Percentiles rank a stretch among this genome's conserved stretches.
These are phyloP conservation scores for Euwallacea similis DNA, from an alignment of 1,140 invertebrate genomes.

Conservation along the genomic window DNA sequence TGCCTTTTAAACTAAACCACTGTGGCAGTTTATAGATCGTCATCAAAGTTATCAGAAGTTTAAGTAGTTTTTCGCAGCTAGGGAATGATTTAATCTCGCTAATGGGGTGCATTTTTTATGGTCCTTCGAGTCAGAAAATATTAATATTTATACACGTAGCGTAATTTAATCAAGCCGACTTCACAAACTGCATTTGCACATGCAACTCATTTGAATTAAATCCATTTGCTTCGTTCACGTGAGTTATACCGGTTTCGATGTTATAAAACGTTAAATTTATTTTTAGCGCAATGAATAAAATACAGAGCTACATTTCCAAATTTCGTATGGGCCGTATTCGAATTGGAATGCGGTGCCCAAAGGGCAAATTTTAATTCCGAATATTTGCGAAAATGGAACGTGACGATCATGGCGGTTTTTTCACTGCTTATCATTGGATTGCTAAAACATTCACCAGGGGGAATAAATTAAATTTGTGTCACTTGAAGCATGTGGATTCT, in stretches of 20 bases:
- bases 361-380: constrained; percentile 25
- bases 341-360: constrained; percentile 18
- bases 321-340: constrained; percentile 14
- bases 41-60: constrained; percentile 33
- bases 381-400: constrained; percentile 12
- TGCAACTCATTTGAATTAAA: constrained; percentile 41
- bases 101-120: constrained; percentile 38
- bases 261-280: constrained; percentile 36
- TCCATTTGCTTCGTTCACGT: constrained; percentile 37
- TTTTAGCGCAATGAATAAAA: constrained; percentile 26
- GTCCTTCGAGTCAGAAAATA: constrained; percentile 37
- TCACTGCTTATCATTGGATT: background rate
- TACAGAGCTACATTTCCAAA: constrained; percentile 23
- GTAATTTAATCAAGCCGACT: constrained; percentile 40
- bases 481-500: too few species aligned
- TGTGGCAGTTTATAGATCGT: constrained; percentile 18
- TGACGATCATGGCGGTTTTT: background rate
- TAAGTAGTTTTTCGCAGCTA: constrained; percentile 37
- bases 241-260: constrained; percentile 28
- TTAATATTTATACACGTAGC: constrained; percentile 41
- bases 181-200: constrained; percentile 41
- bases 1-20: constrained; percentile 14
- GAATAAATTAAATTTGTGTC: too few species aligned
- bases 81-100: constrained; percentile 38
- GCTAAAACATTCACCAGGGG: background rate